Percentiles rank a stretch among this genome's conserved stretches.
Conservation (phyloP, 2,113 vertebrate genomes). For the Collichthys lucidus region DNA sequence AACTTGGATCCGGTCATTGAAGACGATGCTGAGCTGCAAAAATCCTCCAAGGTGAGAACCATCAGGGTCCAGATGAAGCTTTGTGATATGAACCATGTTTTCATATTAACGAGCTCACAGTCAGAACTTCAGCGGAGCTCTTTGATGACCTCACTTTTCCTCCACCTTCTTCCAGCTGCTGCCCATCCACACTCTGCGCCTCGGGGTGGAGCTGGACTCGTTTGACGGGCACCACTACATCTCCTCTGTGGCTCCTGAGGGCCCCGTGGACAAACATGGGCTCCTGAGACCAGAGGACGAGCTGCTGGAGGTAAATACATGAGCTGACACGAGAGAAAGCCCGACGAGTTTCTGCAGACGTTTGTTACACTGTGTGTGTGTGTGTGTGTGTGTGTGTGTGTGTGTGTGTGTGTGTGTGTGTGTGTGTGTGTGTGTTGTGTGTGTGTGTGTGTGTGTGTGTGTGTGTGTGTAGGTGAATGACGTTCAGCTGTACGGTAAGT, state of each 20-base stretch:
- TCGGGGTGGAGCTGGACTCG: conserved; percentile 95
- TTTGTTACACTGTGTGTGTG: not conserved
- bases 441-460: not conserved
- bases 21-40: conserved; percentile 92
- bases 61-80: no score
- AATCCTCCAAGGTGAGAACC: conserved; percentile 91
- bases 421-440: not conserved
- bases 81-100: no score
- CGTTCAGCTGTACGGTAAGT: conserved; percentile 90
- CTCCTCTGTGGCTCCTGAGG: conserved; percentile 91
- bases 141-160: no score
- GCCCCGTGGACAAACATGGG: conserved; percentile 87
- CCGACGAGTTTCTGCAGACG: not conserved
- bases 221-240: conserved; percentile 97
- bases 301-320: conserved; percentile 90
- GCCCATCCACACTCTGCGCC: conserved; percentile 92
- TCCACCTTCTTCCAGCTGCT: conserved; percentile 84
- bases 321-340: not conserved
- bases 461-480: conserved; percentile 89
- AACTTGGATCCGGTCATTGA: conserved; percentile 90
- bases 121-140: no score
- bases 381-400: not conserved
- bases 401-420: not conserved
- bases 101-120: no score
- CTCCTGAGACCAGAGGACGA: conserved; percentile 92